A percentile compares a stretch with the other conserved stretches of the same genome.
Evolutionary conservation across 2,888 invertebrate species (phyloP).

Genomic region (Agrochola circellaris): DNA sequence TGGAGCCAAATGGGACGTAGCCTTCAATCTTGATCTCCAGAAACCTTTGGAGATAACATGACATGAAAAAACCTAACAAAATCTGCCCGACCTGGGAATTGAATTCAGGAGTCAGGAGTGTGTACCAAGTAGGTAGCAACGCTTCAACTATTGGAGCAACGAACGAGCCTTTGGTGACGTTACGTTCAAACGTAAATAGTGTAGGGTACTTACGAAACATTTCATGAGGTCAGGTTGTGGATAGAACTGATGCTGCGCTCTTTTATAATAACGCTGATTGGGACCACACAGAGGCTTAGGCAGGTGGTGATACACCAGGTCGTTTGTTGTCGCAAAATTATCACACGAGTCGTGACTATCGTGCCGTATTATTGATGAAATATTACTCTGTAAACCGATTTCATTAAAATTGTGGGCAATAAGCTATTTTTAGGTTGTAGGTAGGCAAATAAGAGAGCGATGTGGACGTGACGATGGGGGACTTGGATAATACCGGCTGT

Average conservation of each 20-base stretch:
- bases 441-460: neutral
- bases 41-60: neutral
- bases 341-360: constrained; percentile 85
- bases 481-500: neutral
- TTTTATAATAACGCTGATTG: constrained; percentile 81
- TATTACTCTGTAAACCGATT: constrained; percentile 79
- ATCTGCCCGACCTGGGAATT: neutral
- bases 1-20: neutral
- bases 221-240: constrained; percentile 85
- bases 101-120: neutral
- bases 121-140: neutral
- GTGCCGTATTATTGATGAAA: constrained; percentile 80
- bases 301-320: constrained; percentile 89
- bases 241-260: constrained; percentile 82
- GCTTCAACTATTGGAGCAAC: neutral
- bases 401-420: neutral
- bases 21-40: neutral
- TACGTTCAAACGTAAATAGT: neutral
- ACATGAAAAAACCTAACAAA: neutral
- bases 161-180: neutral
- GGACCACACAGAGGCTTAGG: constrained; percentile 88
- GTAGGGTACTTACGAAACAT: constrained; percentile 82
- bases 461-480: no score
- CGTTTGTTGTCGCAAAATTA: constrained; percentile 88
- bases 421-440: neutral